Evolutionary conservation across 92 coral and sea anemone species (phyloP).

Genomic region (Zoanthus sociatus): DNA sequence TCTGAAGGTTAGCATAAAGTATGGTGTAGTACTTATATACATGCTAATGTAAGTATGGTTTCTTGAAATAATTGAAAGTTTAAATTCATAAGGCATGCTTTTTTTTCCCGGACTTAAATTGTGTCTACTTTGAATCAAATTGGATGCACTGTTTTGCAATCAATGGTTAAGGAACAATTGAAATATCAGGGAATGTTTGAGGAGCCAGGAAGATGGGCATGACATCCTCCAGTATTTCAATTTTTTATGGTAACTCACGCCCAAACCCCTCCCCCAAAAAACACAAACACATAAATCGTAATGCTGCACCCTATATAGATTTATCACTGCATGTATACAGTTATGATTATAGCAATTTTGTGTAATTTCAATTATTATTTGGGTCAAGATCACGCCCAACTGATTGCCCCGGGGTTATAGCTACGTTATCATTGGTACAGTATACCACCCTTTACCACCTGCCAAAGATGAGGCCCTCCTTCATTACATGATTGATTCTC

Average conservation of each 20-base stretch:
- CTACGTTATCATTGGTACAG: too few species aligned
- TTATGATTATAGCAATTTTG: background rate
- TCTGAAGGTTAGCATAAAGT: background rate
- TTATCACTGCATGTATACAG: constrained; percentile 1
- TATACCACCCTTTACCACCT: too few species aligned
- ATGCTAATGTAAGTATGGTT: background rate
- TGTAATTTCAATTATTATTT: too few species aligned
- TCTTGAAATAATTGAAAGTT: background rate
- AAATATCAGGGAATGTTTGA: background rate
- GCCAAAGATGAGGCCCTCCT: too few species aligned
- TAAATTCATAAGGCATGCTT: background rate
- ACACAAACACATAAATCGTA: background rate
- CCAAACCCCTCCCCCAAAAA: background rate
- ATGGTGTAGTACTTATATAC: background rate
- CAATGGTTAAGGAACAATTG: background rate
- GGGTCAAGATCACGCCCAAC: too few species aligned
- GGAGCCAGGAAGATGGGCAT: background rate
- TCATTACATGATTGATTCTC: too few species aligned
- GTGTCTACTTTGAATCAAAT: background rate
- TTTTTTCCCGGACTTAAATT: background rate
- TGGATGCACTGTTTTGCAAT: background rate
- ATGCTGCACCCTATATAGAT: background rate
- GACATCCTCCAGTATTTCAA: too few species aligned
- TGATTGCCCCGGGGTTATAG: too few species aligned
- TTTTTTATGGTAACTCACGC: too few species aligned